Percentiles rank a stretch among this genome's conserved stretches.
phyloP scores from a whole-genome alignment of 2,113 vertebrate species.

The Tyrannus savana region DNA sequence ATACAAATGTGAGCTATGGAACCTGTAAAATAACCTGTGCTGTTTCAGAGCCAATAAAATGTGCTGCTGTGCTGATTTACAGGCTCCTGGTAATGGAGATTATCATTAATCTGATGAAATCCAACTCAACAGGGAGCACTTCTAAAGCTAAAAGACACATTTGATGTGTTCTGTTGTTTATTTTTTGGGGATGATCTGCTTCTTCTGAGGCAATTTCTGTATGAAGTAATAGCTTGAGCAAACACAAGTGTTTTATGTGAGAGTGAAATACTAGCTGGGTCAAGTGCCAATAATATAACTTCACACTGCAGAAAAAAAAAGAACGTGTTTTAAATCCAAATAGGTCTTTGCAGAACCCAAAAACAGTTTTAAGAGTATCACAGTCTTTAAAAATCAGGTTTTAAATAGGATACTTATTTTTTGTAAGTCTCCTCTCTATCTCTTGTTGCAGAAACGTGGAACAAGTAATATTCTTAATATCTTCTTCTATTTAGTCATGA shows the following conservation, averaged over 20 bases:
- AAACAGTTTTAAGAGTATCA: background rate
- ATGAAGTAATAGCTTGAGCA: background rate
- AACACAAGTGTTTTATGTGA: background rate
- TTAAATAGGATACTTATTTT: background rate
- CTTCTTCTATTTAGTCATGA: background rate
- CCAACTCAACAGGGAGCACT: background rate
- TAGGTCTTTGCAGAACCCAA: background rate
- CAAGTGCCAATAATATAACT: background rate
- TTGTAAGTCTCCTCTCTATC: no score
- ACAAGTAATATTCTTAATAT: background rate
- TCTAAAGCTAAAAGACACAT: rapidly evolving
- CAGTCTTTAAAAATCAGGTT: background rate
- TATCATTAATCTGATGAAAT: background rate
- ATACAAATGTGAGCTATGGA: background rate
- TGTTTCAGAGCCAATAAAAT: background rate
- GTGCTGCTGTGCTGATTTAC: background rate
- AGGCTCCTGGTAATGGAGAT: background rate
- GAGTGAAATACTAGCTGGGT: background rate
- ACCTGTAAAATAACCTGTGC: background rate
- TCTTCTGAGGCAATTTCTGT: background rate
- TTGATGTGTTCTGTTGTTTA: background rate
- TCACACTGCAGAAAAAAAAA: background rate
- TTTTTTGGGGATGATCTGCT: background rate
- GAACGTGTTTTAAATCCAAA: background rate
- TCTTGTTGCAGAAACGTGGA: background rate